Conservation (phyloP, 2,113 vertebrate genomes). For the Lasiurus cinereus region DNA sequence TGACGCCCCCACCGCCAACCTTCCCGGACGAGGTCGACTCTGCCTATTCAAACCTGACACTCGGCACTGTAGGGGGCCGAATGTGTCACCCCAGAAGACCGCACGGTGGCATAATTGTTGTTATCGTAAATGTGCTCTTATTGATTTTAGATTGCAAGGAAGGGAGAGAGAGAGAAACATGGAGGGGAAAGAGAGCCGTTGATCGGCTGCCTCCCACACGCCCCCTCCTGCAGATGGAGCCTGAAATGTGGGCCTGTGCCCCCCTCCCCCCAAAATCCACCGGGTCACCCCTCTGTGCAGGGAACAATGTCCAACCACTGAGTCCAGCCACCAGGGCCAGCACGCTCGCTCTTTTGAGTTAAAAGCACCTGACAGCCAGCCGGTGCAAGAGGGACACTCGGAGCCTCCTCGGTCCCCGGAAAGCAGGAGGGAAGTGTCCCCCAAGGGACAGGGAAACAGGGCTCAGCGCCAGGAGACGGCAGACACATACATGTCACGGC, state of each 20-base stretch:
- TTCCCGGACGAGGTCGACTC: background rate
- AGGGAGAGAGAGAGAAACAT: background rate
- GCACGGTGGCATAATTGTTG: background rate
- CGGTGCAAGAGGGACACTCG: background rate
- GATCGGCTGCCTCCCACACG: background rate
- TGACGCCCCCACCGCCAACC: background rate
- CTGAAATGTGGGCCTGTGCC: background rate
- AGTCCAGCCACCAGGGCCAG: too few species aligned
- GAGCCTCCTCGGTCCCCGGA: background rate
- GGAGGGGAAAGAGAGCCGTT: background rate
- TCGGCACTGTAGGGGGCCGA: background rate
- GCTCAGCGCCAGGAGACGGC: background rate
- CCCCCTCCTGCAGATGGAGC: background rate
- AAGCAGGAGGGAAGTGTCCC: background rate
- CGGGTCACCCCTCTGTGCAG: too few species aligned
- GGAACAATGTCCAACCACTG: too few species aligned
- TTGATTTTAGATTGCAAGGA: too few species aligned
- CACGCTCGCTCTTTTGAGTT: background rate
- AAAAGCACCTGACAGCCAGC: background rate
- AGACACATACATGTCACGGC: too few species aligned
- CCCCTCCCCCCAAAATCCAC: too few species aligned
- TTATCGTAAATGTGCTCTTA: too few species aligned
- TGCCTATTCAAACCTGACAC: background rate
- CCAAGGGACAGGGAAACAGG: background rate
- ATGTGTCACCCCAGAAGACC: background rate